phyloP scores from a whole-genome alignment of 2,888 invertebrate genomes.

The Tinea pellionella region DNA sequence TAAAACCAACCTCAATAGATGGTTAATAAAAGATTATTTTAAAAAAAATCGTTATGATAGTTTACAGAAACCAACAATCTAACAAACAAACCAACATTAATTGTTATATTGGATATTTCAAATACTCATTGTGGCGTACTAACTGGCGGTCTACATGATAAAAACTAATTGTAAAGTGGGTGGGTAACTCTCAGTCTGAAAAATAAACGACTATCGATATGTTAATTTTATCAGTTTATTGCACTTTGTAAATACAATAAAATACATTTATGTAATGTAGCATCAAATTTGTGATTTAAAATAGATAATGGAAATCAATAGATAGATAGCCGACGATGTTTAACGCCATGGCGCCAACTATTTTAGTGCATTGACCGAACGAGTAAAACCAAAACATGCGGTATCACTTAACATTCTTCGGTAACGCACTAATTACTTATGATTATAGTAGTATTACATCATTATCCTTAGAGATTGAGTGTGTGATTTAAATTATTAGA shows the following conservation, averaged over 20 bases:
- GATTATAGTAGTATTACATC: conserved; percentile 8
- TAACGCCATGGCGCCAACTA: conserved; percentile 35
- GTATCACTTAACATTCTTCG: conserved; percentile 57
- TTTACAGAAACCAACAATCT: too few species aligned
- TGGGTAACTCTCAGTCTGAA: too few species aligned
- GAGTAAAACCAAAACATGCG: conserved; percentile 38
- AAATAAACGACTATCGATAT: too few species aligned
- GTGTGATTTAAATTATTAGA: not conserved
- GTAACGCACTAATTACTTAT: not conserved
- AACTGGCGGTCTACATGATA: too few species aligned
- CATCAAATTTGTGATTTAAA: not conserved
- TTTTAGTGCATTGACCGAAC: conserved; percentile 55
- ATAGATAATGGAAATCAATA: not conserved
- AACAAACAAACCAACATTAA: too few species aligned
- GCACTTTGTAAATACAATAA: not conserved
- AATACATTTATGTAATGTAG: not conserved
- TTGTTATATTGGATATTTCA: too few species aligned
- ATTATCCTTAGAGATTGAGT: not conserved
- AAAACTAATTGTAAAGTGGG: too few species aligned
- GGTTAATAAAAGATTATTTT: too few species aligned
- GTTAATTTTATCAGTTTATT: not conserved
- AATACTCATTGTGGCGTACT: too few species aligned
- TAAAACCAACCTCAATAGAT: too few species aligned
- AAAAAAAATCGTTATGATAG: too few species aligned
- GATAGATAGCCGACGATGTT: not conserved